A percentile compares a stretch with the other conserved stretches of the same genome.
phyloP scores from a whole-genome alignment of 2,113 vertebrate genomes.

The Psittacara wagleri region DNA sequence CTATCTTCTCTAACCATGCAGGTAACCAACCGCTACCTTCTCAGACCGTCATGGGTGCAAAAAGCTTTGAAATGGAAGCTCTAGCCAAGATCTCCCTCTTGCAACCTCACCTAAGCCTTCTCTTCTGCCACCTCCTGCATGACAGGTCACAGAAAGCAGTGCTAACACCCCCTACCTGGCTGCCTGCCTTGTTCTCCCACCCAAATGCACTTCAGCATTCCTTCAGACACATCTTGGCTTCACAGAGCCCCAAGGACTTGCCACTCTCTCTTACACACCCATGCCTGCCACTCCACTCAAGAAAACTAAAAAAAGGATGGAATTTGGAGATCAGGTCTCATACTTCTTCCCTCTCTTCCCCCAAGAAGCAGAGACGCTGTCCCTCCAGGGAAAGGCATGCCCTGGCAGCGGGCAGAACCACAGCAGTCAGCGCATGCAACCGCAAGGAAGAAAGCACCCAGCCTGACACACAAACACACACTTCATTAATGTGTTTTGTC shows the following conservation, averaged over 20 bases:
- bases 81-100: neutral
- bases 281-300: neutral
- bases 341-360: neutral
- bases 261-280: neutral
- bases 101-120: neutral
- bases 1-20: neutral
- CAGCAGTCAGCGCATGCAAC: neutral
- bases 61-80: neutral
- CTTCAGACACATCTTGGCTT: rapidly evolving
- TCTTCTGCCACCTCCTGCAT: neutral
- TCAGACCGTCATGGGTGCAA: rapidly evolving
- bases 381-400: neutral
- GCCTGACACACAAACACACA: neutral
- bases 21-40: neutral
- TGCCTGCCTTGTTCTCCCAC: neutral
- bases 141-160: neutral
- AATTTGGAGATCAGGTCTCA: neutral
- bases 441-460: neutral
- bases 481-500: neutral
- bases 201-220: neutral
- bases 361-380: neutral
- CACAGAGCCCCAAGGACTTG: neutral
- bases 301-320: neutral
- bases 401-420: neutral
- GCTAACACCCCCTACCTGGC: neutral